Conservation (phyloP, 2,113 vertebrate species). For the Copsychus sechellarum region DNA sequence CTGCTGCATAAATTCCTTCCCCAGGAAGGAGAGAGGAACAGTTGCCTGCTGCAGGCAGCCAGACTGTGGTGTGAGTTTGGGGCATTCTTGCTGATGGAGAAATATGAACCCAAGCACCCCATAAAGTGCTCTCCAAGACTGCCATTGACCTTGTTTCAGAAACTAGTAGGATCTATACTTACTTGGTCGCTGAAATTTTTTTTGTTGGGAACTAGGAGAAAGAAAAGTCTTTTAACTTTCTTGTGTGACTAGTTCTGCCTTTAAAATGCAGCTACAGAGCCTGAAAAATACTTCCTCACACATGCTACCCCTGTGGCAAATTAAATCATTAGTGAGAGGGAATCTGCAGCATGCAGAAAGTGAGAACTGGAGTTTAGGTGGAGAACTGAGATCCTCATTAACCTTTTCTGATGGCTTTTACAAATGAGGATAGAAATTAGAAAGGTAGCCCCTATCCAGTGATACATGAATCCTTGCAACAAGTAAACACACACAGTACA, state of each 20-base stretch:
- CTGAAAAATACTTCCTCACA: not conserved
- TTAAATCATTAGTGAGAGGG: not conserved
- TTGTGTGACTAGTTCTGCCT: not conserved
- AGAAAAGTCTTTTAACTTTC: not conserved
- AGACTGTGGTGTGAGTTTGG: not conserved
- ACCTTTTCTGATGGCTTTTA: not conserved
- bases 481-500: not conserved
- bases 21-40: not conserved
- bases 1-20: slow-evolving; percentile 1
- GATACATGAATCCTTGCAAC: not conserved
- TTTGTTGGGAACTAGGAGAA: not conserved
- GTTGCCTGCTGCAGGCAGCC: not conserved
- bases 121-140: not conserved
- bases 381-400: not conserved
- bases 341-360: not conserved
- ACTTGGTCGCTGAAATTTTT: not conserved
- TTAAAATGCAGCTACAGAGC: not conserved
- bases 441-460: not conserved
- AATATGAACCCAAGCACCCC: not conserved
- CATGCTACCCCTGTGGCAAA: accelerated
- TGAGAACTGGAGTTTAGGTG: not conserved
- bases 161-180: not conserved
- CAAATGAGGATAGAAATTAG: not conserved
- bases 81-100: not conserved
- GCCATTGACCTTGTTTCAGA: not conserved